Base-by-base conservation (phyloP, 2,888 invertebrate genomes). In the Frankliniella intonsa region DNA sequence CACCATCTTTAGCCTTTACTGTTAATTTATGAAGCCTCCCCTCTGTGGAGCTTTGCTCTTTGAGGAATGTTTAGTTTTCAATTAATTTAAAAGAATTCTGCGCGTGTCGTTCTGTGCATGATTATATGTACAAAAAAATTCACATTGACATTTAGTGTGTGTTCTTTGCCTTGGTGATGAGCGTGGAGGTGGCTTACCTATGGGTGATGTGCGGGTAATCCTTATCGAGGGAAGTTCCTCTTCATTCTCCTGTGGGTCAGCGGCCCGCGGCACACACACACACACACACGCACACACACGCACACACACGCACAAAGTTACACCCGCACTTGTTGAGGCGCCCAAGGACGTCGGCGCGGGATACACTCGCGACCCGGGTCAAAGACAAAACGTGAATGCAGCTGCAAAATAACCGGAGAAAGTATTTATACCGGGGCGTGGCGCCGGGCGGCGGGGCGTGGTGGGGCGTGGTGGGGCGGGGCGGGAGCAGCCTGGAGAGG, bases 341-440 rank as follows among this genome's bases (percentile, higher is more conserved):
- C 5, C 55, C 17, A 19, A 55, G 11, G 17, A 55, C 17, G 55
- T 19, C 55, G 55, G 14, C 5, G 55, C 14, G 55, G 55, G 55
- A 10, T 19, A 19, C 55, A 55, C 55, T 55, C 8, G 69, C 25
- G 69, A 25, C 69, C 22, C 69, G 62, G 17, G 19, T n/a, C 14
- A 14, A 17, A 25, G 69, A 76, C 69, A 76, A 76, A 76, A 22
- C n/a, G 69, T 12, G 69, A 76, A 76, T 76, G 69, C 69, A 25
- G 69, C 22, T 76, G 69, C 69, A 25, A 76, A 76, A 76, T 76
- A 76, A 25, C 69, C 22, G 69, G 69, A 76, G 69, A 76, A 76
- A 76, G 69, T 76, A 76, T 76, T 76, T 76, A 76, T 76, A 76
- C 69, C 69, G 22, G 69, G 69, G 69, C 25, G 69, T 22, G 69